Conservation (phyloP, 1,140 invertebrate species). For the Drosophila nannoptera region DNA sequence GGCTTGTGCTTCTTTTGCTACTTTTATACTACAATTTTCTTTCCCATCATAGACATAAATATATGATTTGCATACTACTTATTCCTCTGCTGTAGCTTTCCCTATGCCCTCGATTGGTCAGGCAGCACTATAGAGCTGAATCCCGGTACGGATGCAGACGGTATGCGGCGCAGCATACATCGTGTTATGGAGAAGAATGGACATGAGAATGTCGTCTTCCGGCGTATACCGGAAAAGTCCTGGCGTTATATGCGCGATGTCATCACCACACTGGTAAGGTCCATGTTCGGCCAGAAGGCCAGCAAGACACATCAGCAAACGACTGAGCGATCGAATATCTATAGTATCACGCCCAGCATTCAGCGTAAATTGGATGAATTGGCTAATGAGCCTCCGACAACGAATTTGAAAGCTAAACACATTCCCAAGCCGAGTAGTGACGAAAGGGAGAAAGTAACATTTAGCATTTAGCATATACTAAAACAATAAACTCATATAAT, state of each 20-base stretch:
- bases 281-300: conserved; percentile 48
- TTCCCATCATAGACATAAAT: too few species aligned
- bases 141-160: conserved; percentile 51
- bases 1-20: conserved; percentile 4
- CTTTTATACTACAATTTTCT: background rate
- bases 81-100: conserved; percentile 44
- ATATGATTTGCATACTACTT: background rate
- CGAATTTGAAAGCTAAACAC: conserved; percentile 35
- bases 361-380: conserved; percentile 62
- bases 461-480: conserved; percentile 55
- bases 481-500: conserved; percentile 43
- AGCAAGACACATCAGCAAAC: conserved; percentile 10
- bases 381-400: conserved; percentile 50
- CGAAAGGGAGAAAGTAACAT: conserved; percentile 54
- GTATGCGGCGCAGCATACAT: conserved; percentile 50
- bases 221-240: conserved; percentile 80
- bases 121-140: conserved; percentile 73
- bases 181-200: conserved; percentile 77
- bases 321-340: conserved; percentile 53
- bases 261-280: conserved; percentile 82
- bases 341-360: conserved; percentile 70
- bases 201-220: conserved; percentile 68
- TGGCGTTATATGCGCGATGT: conserved; percentile 82
- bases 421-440: conserved; percentile 32
- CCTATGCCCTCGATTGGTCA: conserved; percentile 68